Percentiles rank a stretch among this genome's conserved stretches.
Conservation (phyloP, 2,797 vertebrate genomes). For the Darevskia mixta region DNA sequence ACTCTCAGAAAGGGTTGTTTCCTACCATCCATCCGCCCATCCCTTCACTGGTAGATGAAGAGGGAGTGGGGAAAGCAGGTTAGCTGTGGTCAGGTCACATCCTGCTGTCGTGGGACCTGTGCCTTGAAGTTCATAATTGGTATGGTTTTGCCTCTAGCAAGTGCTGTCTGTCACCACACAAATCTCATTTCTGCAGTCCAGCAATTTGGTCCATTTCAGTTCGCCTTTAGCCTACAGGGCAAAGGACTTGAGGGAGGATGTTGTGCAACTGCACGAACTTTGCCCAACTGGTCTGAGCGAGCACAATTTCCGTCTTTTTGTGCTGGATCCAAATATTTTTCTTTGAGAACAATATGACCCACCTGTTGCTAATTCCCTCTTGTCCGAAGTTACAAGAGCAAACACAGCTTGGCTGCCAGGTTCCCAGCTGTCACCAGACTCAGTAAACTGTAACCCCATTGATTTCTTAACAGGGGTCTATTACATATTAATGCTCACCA, state of each 20-base stretch:
- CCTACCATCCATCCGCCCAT: not conserved
- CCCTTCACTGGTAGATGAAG: not conserved
- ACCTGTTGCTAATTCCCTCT: not conserved
- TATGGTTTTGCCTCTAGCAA: not conserved
- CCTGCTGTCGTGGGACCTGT: not conserved
- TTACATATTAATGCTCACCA: not conserved
- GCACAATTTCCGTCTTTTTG: not conserved
- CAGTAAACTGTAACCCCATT: not conserved
- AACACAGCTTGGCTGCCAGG: not conserved
- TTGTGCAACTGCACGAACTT: not conserved
- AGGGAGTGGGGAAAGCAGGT: not conserved
- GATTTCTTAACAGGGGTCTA: not conserved
- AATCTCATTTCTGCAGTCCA: not conserved
- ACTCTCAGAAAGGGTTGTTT: not conserved
- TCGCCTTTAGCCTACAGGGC: not conserved
- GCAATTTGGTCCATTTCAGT: not conserved
- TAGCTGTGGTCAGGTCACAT: no score
- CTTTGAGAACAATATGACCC: not conserved
- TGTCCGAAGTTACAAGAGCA: not conserved
- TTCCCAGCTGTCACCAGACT: not conserved
- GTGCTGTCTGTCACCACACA: not conserved
- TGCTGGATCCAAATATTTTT: constrained; percentile 13
- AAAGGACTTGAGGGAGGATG: not conserved
- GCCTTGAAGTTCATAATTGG: not conserved
- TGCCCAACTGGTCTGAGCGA: not conserved